Percentiles rank a stretch among this genome's conserved stretches.
phyloP scores from a whole-genome alignment of 2,113 vertebrate genomes.

The Protobothrops mucrosquamatus region DNA sequence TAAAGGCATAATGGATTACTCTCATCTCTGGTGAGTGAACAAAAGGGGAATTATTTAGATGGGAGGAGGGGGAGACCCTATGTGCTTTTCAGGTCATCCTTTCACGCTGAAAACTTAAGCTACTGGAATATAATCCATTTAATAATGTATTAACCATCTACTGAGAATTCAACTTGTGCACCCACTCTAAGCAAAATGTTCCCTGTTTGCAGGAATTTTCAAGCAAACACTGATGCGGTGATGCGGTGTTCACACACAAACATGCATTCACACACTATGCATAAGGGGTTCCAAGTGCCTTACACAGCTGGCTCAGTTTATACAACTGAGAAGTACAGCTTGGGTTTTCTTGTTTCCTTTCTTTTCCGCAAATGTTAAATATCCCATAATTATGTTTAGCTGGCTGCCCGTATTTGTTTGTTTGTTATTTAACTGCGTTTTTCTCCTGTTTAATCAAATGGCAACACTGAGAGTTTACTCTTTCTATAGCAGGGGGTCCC shows the following conservation, averaged over 20 bases:
- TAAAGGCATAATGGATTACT: not conserved
- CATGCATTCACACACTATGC: not conserved
- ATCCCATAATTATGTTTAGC: not conserved
- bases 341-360: not conserved
- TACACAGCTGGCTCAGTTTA: not conserved
- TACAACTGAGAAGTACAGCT: not conserved
- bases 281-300: not conserved
- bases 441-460: not conserved
- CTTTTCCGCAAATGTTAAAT: not conserved
- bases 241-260: not conserved
- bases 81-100: not conserved
- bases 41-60: no score
- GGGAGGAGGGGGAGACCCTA: not conserved
- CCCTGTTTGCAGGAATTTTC: not conserved
- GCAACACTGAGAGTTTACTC: not conserved
- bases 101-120: not conserved
- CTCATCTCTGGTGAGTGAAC: not conserved
- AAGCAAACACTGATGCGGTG: not conserved
- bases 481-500: not conserved
- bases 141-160: slow-evolving; percentile 8
- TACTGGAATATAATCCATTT: slow-evolving; percentile 9
- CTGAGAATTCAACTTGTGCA: slow-evolving; percentile 10
- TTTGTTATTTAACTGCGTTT: not conserved
- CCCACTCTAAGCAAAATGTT: not conserved
- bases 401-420: not conserved